These are phyloP conservation scores for Xenotilapia longispinis DNA, from an alignment of 2,113 vertebrate species.

Conservation along the genomic window DNA sequence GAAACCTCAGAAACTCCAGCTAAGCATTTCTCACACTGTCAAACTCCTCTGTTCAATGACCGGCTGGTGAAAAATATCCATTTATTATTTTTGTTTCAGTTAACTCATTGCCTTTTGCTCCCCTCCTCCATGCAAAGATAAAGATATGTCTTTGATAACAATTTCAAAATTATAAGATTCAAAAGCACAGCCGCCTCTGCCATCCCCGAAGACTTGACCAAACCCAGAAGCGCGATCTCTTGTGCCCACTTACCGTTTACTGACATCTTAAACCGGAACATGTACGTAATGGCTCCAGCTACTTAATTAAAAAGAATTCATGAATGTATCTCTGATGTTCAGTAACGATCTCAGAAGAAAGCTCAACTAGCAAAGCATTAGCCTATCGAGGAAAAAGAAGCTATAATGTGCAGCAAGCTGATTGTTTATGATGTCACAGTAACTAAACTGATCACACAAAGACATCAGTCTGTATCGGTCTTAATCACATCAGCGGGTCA, in stretches of 20 bases:
- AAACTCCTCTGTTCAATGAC: neutral
- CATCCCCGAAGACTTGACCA: neutral
- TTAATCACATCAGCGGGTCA: neutral
- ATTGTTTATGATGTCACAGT: neutral
- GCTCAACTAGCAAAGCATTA: neutral
- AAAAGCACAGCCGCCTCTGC: neutral
- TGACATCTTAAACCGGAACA: neutral
- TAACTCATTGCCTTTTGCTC: neutral
- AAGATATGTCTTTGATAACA: neutral
- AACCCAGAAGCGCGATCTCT: neutral
- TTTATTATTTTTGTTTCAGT: neutral
- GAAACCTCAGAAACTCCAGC: neutral
- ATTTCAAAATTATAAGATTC: neutral
- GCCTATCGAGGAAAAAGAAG: neutral
- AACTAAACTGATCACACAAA: neutral
- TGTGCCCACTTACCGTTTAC: neutral
- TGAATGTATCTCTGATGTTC: neutral
- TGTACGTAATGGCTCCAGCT: rapidly evolving
- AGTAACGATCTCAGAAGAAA: neutral
- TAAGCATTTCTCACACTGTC: neutral
- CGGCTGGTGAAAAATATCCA: neutral
- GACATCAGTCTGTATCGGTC: neutral
- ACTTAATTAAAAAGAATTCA: neutral
- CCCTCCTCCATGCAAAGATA: neutral
- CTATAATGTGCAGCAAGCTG: neutral